Evolutionary conservation across 2,888 invertebrate species (phyloP).

Genomic region (Plebejus anna): DNA sequence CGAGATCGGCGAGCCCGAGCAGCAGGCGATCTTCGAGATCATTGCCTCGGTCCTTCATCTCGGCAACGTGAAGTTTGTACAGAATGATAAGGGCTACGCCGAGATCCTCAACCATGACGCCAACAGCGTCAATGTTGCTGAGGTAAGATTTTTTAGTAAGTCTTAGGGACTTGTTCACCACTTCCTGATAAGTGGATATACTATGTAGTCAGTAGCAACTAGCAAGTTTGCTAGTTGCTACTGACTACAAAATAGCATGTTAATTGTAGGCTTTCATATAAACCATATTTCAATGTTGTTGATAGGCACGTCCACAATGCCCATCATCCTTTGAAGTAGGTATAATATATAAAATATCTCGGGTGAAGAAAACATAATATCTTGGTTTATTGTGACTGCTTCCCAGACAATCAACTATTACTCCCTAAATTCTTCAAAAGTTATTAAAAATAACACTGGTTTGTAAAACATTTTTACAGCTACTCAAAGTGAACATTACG

Average conservation of each 20-base stretch:
- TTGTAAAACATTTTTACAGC: slow-evolving; percentile 59
- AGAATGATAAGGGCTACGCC: slow-evolving; percentile 84
- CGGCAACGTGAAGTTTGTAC: slow-evolving; percentile 91
- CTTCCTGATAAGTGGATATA: too few species aligned
- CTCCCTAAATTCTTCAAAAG: not conserved
- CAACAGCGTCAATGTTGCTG: slow-evolving; percentile 79
- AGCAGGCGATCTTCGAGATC: slow-evolving; percentile 87
- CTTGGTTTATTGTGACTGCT: too few species aligned
- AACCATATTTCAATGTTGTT: too few species aligned
- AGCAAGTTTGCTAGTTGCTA: too few species aligned
- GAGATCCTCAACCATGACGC: slow-evolving; percentile 83
- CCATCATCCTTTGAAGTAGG: too few species aligned
- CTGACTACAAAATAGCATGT: too few species aligned
- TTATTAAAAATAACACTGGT: not conserved
- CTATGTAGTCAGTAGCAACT: too few species aligned
- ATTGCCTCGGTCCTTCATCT: slow-evolving; percentile 92
- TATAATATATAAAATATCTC: too few species aligned
- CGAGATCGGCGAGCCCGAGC: slow-evolving; percentile 86
- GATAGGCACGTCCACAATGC: too few species aligned
- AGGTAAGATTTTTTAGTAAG: slow-evolving; percentile 67
- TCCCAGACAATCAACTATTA: too few species aligned
- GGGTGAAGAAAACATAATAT: not conserved
- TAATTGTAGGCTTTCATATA: too few species aligned
- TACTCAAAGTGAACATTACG: slow-evolving; percentile 85
- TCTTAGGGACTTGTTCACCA: too few species aligned